Base-by-base conservation (phyloP, 1,140 invertebrate species). In the Dendroctonus valens region DNA sequence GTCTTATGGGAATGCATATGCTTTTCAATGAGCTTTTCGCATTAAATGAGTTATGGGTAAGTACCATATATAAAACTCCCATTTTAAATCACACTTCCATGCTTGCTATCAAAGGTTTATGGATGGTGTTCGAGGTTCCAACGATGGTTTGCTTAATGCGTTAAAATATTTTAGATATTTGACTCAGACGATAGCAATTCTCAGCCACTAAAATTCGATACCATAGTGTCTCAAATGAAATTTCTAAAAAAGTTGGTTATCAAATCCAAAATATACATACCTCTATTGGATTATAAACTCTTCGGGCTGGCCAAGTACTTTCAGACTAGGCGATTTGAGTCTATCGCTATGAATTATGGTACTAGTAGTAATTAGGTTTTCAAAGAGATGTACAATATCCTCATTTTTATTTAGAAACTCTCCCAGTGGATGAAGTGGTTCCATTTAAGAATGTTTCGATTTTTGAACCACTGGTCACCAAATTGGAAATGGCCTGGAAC, bases 11-110 rank as follows among this genome's bases (percentile, higher is more conserved):
- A 11, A 37, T 70, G 48, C n/a, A 54, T 58, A 51, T 41, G 42
- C 48, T 70, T 52, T 67, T 70, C 60, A 48, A 14, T 51, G 62
- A 67, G 26, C 40, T 70, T 6, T 41, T 67, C 51, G 64, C 49
- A 12, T 44, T 70, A 12, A 14, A 67, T 38, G 69, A 67, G 26
- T 14, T 70, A n/a, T 67, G 69, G 69, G 69, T 70, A 60, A 70
- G 48, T 61, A 61, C 12, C 9, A 46, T 46, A 2, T 14, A 46
- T 2, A 46, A 46, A 46, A 46, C 44, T 46, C 26, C 1, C 26
- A 26, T 26, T 26, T 26, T 26, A 26, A 26, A 26, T 26, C 26
- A 26, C 26, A 26, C 26, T 26, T 26, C 26, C 26, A 26, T 26
- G 26, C 26, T 26, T 26, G 26, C 26, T 26, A 3, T 1, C 26